phyloP scores from a whole-genome alignment of 2,888 invertebrate species.

The Pseudeuparius sepicola region DNA sequence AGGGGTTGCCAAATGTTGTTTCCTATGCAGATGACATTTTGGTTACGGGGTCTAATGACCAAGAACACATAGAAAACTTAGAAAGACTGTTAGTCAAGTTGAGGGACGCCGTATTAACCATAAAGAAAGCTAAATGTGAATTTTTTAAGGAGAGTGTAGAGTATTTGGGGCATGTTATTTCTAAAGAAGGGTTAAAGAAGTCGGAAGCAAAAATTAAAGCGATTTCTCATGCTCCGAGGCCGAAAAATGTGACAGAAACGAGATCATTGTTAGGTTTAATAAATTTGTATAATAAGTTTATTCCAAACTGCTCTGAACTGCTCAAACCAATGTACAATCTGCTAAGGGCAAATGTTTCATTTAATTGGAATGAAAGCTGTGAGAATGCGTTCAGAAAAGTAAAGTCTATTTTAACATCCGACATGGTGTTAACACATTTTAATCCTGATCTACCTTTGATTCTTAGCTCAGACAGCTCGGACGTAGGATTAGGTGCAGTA shows the following conservation, averaged over 20 bases:
- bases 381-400: slow-evolving; percentile 17
- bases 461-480: slow-evolving; percentile 17
- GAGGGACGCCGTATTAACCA: slow-evolving; percentile 24
- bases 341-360: slow-evolving; percentile 14
- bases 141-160: slow-evolving; percentile 29
- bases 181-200: too few species aligned
- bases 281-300: too few species aligned
- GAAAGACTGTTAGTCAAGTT: slow-evolving; percentile 23
- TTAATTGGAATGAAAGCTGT: slow-evolving; percentile 18
- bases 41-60: slow-evolving; percentile 23
- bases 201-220: too few species aligned
- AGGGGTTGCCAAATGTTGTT: too few species aligned
- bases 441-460: slow-evolving; percentile 18
- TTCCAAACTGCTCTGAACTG: too few species aligned
- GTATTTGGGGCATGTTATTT: too few species aligned
- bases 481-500: slow-evolving; percentile 16
- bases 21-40: slow-evolving; percentile 29
- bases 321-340: too few species aligned
- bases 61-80: slow-evolving; percentile 24
- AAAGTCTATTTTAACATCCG: slow-evolving; percentile 17
- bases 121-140: slow-evolving; percentile 29
- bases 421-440: slow-evolving; percentile 19
- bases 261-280: too few species aligned
- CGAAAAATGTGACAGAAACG: too few species aligned
- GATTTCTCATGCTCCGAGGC: too few species aligned